phyloP scores from a whole-genome alignment of 2,113 vertebrate genomes.

The Ceyx melanurus region DNA sequence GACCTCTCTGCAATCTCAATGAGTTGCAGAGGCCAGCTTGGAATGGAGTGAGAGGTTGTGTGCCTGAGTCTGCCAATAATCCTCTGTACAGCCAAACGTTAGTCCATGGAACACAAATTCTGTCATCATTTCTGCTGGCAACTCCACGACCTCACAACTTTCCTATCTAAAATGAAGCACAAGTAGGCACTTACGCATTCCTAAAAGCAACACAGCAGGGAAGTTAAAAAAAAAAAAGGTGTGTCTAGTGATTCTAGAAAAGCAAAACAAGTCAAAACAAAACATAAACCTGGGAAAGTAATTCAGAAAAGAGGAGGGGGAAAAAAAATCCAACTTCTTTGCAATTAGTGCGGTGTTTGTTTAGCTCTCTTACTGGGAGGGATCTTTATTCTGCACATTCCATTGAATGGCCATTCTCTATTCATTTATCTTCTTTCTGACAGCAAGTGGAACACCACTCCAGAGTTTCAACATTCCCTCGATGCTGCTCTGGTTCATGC shows the following conservation, averaged over 20 bases:
- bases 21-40: conserved; percentile 8
- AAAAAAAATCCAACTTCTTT: not conserved
- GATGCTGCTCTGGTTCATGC: conserved; percentile 43
- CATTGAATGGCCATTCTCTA: not conserved
- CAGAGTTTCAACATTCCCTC: conserved; percentile 5
- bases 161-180: not conserved
- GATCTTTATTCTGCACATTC: conserved; percentile 44
- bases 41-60: not conserved
- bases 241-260: not conserved
- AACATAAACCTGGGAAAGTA: not conserved
- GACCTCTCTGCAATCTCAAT: not conserved
- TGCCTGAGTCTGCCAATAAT: not conserved
- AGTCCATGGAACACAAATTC: not conserved
- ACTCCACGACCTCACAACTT: not conserved
- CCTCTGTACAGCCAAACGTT: not conserved
- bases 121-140: not conserved
- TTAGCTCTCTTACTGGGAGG: not conserved
- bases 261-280: not conserved
- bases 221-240: not conserved
- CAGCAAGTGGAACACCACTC: conserved; percentile 28
- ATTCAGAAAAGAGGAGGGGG: not conserved
- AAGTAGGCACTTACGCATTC: not conserved
- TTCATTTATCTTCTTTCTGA: conserved; percentile 36
- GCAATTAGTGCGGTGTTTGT: not conserved
- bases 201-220: not conserved